Evolutionary conservation across 2,113 vertebrate species (phyloP).

Genomic region (Macquaria ambigua): DNA sequence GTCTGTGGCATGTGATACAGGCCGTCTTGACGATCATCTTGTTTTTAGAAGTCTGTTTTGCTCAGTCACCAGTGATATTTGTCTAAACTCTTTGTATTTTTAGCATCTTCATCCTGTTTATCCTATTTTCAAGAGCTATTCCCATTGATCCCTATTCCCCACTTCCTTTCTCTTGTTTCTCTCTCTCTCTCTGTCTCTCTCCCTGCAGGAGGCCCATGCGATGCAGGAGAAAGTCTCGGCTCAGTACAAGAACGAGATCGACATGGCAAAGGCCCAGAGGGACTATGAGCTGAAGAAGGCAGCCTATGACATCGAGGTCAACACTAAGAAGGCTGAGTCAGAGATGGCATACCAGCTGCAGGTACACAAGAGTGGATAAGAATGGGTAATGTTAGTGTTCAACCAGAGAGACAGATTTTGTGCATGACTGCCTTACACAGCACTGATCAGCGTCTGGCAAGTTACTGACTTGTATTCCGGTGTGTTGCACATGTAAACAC

Average conservation of each 20-base stretch:
- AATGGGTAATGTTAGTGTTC: background rate
- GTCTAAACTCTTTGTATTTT: background rate
- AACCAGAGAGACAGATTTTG: background rate
- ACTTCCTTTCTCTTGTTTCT: background rate
- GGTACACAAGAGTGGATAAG: slow-evolving; percentile 72
- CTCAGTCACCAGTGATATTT: background rate
- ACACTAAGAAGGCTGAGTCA: slow-evolving; percentile 91
- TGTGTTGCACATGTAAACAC: too few relatives aligned
- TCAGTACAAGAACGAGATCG: slow-evolving; percentile 91
- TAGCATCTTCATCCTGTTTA: slow-evolving; percentile 1
- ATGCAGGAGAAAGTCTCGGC: slow-evolving; percentile 92
- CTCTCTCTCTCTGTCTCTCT: background rate
- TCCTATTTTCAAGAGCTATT: background rate
- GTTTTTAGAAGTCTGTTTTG: background rate
- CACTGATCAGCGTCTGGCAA: background rate
- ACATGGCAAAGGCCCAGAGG: slow-evolving; percentile 93
- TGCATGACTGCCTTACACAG: background rate
- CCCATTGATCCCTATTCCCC: background rate
- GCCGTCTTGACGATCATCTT: background rate
- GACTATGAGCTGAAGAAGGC: slow-evolving; percentile 95
- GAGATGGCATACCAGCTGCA: slow-evolving; percentile 94
- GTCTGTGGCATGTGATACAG: background rate
- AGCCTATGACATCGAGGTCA: slow-evolving; percentile 89
- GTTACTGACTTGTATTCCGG: background rate
- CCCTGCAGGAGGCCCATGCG: slow-evolving; percentile 89